Percentiles rank a stretch among this genome's conserved stretches.
Evolutionary conservation across 2,888 invertebrate genomes (phyloP).

Genomic region (Furcula furcula): DNA sequence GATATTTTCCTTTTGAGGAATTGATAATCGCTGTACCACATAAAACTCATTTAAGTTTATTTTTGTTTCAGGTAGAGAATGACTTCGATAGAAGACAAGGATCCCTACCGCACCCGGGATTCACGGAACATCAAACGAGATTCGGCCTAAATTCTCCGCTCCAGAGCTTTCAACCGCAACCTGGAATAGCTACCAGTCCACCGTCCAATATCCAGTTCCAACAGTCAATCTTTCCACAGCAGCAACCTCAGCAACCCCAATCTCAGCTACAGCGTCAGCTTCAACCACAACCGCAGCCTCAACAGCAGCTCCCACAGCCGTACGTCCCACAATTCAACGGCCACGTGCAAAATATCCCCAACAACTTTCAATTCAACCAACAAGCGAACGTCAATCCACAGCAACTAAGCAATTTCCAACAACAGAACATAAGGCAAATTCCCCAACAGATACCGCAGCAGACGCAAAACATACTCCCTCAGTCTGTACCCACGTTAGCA

Average conservation of each 20-base stretch:
- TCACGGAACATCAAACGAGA: conserved; percentile 73
- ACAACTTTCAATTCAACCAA: conserved; percentile 58
- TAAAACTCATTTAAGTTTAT: no score
- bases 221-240: conserved; percentile 39
- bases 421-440: conserved; percentile 51
- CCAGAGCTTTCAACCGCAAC: conserved; percentile 62
- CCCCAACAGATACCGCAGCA: conserved; percentile 29
- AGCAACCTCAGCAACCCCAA: conserved; percentile 15
- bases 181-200: conserved; percentile 48
- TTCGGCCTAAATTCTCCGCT: conserved; percentile 69
- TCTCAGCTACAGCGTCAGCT: conserved; percentile 36
- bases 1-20: no score
- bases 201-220: conserved; percentile 59
- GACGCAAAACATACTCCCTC: conserved; percentile 54
- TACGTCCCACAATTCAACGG: conserved; percentile 69
- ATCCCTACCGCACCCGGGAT: conserved; percentile 60
- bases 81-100: conserved; percentile 74
- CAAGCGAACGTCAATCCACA: conserved; percentile 43
- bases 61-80: conserved; percentile 72
- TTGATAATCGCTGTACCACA: no score
- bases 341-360: conserved; percentile 51
- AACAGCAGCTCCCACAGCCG: conserved; percentile 50
- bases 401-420: conserved; percentile 48
- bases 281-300: conserved; percentile 36
- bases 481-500: conserved; percentile 59